Evolutionary conservation across 2,797 vertebrate genomes (phyloP).

Genomic region (Novumbra hubbsi): DNA sequence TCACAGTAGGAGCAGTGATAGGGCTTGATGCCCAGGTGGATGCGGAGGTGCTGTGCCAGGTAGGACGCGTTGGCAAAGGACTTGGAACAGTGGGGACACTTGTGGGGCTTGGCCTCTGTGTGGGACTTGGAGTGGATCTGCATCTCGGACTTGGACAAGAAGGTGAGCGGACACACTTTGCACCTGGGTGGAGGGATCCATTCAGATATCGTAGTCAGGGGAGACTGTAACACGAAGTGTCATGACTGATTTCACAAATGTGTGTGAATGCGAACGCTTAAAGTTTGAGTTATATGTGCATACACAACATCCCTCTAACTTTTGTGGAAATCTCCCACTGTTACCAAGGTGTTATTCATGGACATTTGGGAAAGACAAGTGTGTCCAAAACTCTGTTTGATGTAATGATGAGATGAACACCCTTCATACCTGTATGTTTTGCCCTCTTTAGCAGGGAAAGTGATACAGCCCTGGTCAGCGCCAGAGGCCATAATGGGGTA

Average conservation of each 20-base stretch:
- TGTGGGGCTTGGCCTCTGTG: slow-evolving; percentile 99
- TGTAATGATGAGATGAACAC: neutral
- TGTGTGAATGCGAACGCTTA: neutral
- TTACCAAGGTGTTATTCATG: neutral
- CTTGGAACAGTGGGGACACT: slow-evolving; percentile 98
- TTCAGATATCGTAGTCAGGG: neutral
- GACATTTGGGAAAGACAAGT: no score
- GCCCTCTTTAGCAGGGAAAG: slow-evolving; percentile 89
- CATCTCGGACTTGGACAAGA: slow-evolving; percentile 99
- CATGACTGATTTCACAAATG: neutral
- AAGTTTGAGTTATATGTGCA: no score
- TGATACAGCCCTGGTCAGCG: slow-evolving; percentile 80
- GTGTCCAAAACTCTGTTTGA: no score
- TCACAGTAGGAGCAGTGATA: slow-evolving; percentile 99
- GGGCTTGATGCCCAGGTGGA: slow-evolving; percentile 97
- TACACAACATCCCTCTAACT: no score
- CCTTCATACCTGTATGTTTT: slow-evolving; percentile 92
- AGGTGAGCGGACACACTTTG: slow-evolving; percentile 97
- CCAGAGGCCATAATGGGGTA: slow-evolving; percentile 92
- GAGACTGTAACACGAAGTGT: neutral
- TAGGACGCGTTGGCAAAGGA: slow-evolving; percentile 98
- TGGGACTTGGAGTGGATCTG: slow-evolving; percentile 99
- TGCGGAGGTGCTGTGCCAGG: slow-evolving; percentile 97
- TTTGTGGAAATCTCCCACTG: no score
- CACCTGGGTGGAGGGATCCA: slow-evolving; percentile 74